These are phyloP conservation scores for Cephus runcator DNA, from an alignment of 2,888 invertebrate species.

Conservation along the genomic window DNA sequence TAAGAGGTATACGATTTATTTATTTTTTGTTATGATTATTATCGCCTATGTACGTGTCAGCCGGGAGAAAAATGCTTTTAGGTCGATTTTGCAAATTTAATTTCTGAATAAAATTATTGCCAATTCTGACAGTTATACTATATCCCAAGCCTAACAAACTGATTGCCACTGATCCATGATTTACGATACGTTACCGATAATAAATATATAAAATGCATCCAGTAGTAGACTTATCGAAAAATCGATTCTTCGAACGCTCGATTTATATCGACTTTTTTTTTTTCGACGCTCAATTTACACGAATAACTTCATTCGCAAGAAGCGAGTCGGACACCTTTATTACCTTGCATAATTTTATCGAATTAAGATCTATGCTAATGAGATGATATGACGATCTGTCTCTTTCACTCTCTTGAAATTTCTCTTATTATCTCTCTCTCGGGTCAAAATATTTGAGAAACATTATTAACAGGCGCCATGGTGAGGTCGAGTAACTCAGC, in stretches of 20 bases:
- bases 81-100: background rate
- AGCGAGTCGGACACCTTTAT: background rate
- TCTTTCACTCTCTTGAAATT: background rate
- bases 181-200: background rate
- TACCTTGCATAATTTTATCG: background rate
- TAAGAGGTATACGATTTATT: background rate
- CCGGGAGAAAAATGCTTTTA: background rate
- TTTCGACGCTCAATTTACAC: background rate
- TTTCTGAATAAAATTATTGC: background rate
- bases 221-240: background rate
- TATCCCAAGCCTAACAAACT: background rate
- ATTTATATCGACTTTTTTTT: background rate
- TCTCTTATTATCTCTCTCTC: background rate
- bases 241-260: background rate
- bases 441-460: background rate
- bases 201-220: background rate
- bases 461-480: background rate
- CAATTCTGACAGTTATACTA: background rate
- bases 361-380: background rate
- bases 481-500: background rate
- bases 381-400: background rate
- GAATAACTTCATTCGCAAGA: background rate
- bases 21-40: background rate
- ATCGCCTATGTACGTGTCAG: background rate
- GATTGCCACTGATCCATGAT: background rate